Percentiles rank a stretch among this genome's conserved stretches.
Evolutionary conservation across 2,113 vertebrate genomes (phyloP).

Genomic region (Diadophis punctatus): DNA sequence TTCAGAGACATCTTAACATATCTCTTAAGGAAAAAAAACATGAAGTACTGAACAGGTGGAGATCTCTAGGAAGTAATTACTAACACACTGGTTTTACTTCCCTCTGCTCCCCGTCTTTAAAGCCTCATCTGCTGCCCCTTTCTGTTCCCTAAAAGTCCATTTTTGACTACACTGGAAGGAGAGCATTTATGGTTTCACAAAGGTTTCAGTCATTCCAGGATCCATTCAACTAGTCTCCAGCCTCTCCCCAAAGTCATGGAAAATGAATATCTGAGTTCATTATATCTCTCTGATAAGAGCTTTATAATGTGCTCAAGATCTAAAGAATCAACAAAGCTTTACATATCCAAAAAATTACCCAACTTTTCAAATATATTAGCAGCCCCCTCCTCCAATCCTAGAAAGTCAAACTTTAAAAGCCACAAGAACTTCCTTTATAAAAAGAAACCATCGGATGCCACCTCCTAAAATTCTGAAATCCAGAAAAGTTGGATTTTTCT

Average conservation of each 20-base stretch:
- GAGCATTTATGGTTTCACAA: background rate
- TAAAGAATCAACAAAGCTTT: background rate
- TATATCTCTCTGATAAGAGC: background rate
- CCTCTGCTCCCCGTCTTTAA: background rate
- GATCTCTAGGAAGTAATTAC: background rate
- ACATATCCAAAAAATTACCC: background rate
- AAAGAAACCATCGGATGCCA: background rate
- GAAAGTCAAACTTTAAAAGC: background rate
- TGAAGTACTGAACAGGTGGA: background rate
- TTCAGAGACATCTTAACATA: background rate
- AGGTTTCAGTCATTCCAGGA: background rate
- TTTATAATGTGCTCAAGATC: background rate
- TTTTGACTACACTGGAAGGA: background rate
- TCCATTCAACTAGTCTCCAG: background rate
- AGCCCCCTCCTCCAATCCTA: background rate
- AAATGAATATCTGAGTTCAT: background rate
- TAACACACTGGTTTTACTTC: background rate
- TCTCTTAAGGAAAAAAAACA: background rate
- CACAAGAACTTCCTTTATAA: background rate
- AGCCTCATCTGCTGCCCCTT: background rate
- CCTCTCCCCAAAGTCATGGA: background rate
- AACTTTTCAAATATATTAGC: no score
- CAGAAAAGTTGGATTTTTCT: background rate
- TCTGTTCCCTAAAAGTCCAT: background rate
- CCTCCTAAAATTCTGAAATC: background rate